These are phyloP conservation scores for Podocnemis expansa DNA, from an alignment of 2,113 vertebrate genomes.

Conservation along the genomic window DNA sequence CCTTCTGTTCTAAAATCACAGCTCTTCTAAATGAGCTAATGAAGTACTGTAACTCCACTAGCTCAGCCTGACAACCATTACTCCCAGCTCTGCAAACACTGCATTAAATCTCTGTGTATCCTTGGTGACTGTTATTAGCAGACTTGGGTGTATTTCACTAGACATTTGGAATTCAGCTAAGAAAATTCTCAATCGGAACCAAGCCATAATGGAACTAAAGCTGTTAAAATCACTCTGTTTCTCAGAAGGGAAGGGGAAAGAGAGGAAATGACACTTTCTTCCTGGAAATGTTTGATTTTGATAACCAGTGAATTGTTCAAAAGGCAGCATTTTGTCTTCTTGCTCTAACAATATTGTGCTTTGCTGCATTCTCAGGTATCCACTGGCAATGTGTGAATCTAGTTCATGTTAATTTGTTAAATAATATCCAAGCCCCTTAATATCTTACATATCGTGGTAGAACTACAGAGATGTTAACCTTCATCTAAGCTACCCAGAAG, in stretches of 20 bases:
- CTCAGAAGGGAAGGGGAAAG: not conserved
- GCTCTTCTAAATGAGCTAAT: conserved; percentile 45
- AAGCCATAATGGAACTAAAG: conserved; percentile 19
- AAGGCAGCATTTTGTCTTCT: fast-evolving
- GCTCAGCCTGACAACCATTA: conserved; percentile 56
- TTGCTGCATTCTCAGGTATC: not conserved
- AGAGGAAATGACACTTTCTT: not conserved
- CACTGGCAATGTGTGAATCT: not conserved
- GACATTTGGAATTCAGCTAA: conserved; percentile 59
- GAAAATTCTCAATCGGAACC: conserved; percentile 37
- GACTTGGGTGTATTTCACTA: conserved; percentile 53
- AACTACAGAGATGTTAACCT: not conserved
- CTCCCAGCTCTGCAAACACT: conserved; percentile 47
- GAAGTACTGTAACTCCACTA: conserved; percentile 38
- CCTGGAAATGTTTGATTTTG: conserved; percentile 26
- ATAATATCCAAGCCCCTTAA: fast-evolving
- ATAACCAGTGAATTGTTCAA: not conserved
- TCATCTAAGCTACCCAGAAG: not conserved
- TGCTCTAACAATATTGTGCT: not conserved
- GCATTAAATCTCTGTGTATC: conserved; percentile 64
- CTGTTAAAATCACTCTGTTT: conserved; percentile 14
- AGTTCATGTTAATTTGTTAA: not conserved
- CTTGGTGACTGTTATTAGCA: conserved; percentile 68
- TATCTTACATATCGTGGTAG: not conserved
- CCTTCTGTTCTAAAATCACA: conserved; percentile 29